Evolutionary conservation across 2,797 vertebrate genomes (phyloP), one percentile per base, ranked within the genome.

Genomic region (Monodelphis domestica): DNA sequence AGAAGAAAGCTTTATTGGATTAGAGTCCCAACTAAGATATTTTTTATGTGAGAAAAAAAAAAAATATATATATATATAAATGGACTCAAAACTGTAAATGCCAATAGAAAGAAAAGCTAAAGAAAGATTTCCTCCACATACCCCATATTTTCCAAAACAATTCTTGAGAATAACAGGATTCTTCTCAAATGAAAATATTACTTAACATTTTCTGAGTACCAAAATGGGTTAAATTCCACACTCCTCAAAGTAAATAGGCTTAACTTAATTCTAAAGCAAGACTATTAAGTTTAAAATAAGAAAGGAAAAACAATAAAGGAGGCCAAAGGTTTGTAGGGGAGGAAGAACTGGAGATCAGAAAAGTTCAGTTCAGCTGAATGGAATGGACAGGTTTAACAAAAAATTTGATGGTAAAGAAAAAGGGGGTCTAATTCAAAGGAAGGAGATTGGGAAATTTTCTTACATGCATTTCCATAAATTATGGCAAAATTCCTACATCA

Each of bases 141-240:
- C 17, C 93, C 54, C 93, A 92, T 95, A 51, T 51, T 89, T 89
- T 55, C 56, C 88, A 12, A 52, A 63, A 94, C 28, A 59, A 53
- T 93, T 94, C 91, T 89, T 94, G 93, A 95, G 21, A 33, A 96
- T 91, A 12, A 33, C 84, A 90, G 54, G 45, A 15, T 92, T 93
- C 56, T 54, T 21, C 50, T 91, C 91, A 88, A 87, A 11, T 94
- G 28, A 93, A 95, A 88, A 90, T 53, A 88, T 33, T 89, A 90
- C 55, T 91, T 89, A 54, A 93, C 89, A 93, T 17, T 90, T 55
- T 92, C 54, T 63, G 28, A 95, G 55, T 53, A 78, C 50, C 12
- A 88, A 84, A 94, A 28, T 55, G 38, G 55, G 2, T 45, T 53
- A 90, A 90, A 95, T 33, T 78, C 53, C 26, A 29, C 5, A 91